phyloP scores from a whole-genome alignment of 2,888 invertebrate species.

The Thera britannica region DNA sequence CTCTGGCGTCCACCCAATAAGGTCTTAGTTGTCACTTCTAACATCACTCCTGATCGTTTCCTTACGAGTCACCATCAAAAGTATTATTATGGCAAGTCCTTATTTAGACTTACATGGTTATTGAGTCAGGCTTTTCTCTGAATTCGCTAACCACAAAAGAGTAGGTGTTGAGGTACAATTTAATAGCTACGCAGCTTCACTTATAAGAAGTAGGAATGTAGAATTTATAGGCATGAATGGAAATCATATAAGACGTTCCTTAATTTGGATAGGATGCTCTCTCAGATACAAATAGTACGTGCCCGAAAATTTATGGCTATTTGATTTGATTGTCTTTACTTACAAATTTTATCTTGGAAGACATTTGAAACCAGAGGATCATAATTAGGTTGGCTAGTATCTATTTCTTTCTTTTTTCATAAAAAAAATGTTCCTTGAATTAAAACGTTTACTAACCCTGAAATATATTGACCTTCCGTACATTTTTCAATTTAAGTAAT shows the following conservation, averaged over 20 bases:
- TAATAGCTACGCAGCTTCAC: background rate
- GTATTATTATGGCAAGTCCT: constrained; percentile 27
- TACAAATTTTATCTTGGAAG: too few relatives aligned
- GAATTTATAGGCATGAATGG: background rate
- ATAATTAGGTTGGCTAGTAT: too few relatives aligned
- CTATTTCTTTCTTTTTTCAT: too few relatives aligned
- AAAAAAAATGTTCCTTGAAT: background rate
- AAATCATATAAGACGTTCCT: background rate
- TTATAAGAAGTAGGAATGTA: background rate
- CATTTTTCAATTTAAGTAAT: constrained; percentile 20
- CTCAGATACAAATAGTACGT: background rate
- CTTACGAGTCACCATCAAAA: constrained; percentile 47
- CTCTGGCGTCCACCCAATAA: constrained; percentile 58
- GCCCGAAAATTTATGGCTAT: too few relatives aligned
- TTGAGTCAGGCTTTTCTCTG: constrained; percentile 35
- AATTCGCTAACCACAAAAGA: constrained; percentile 21
- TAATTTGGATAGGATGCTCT: background rate
- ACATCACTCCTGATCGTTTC: constrained; percentile 45
- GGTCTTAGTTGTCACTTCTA: constrained; percentile 51
- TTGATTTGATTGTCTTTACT: too few relatives aligned
- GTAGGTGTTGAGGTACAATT: constrained; percentile 16
- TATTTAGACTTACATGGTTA: constrained; percentile 30
- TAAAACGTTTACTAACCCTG: background rate
- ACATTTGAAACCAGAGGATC: too few relatives aligned
- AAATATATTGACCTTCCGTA: background rate